Percentiles rank a stretch among this genome's conserved stretches.
Evolutionary conservation across 2,797 vertebrate species (phyloP).

Genomic region (Protosalanx chinensis): DNA sequence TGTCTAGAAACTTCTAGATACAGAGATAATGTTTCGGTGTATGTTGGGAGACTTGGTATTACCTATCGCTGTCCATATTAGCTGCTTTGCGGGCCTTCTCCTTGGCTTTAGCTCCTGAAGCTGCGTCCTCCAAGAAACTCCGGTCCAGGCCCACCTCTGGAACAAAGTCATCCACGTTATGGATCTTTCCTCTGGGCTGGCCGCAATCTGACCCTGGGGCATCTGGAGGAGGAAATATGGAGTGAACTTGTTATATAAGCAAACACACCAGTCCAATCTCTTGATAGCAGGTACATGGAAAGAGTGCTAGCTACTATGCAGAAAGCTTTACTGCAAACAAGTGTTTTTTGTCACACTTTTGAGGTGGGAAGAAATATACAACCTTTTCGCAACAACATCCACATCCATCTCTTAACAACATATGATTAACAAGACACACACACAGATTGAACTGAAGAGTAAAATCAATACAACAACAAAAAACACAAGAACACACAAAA

Average conservation of each 20-base stretch:
- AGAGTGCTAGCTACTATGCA: not conserved
- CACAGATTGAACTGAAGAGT: too few relatives aligned
- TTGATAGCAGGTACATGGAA: not conserved
- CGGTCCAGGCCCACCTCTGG: constrained; percentile 75
- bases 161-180: constrained; percentile 77
- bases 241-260: not conserved
- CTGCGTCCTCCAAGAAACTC: constrained; percentile 75
- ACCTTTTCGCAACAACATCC: not conserved
- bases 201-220: constrained; percentile 20
- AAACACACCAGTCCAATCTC: not conserved
- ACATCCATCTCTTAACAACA: not conserved
- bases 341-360: not conserved
- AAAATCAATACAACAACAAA: too few relatives aligned
- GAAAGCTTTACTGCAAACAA: not conserved
- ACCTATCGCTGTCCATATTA: constrained; percentile 76
- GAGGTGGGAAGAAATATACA: not conserved
- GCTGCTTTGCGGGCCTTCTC: not conserved
- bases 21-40: not conserved
- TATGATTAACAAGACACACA: too few relatives aligned
- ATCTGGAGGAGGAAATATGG: constrained; percentile 27
- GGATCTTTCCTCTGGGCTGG: constrained; percentile 56
- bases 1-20: not conserved
- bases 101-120: constrained; percentile 40
- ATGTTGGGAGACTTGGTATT: not conserved
- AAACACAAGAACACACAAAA: too few relatives aligned